phyloP scores from a whole-genome alignment of 2,113 vertebrate species.

The Myodes glareolus region DNA sequence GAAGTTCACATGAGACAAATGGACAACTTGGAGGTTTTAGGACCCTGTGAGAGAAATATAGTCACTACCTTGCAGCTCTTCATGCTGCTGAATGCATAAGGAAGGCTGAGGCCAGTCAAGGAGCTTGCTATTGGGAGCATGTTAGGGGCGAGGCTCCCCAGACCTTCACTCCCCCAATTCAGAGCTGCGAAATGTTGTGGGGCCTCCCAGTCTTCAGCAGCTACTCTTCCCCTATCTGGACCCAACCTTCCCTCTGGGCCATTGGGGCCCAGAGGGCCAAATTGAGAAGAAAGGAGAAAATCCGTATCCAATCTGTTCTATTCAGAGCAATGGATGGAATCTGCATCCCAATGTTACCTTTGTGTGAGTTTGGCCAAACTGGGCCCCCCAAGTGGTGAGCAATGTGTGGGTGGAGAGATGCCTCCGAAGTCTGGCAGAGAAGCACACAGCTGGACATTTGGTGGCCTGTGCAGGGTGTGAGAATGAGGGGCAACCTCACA shows the following conservation, averaged over 20 bases:
- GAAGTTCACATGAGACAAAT: neutral
- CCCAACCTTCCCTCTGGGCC: slow-evolving; percentile 57
- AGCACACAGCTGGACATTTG: slow-evolving; percentile 67
- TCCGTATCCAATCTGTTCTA: slow-evolving; percentile 79
- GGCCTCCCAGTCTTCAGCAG: neutral
- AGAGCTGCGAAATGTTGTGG: neutral
- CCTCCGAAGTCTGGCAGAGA: slow-evolving; percentile 60
- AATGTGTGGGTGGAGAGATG: slow-evolving; percentile 80
- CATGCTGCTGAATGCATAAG: neutral
- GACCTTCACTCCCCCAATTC: neutral
- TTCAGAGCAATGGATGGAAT: slow-evolving; percentile 76
- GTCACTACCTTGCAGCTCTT: neutral
- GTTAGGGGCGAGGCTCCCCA: neutral
- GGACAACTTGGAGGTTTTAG: neutral
- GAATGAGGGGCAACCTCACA: neutral
- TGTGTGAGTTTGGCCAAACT: slow-evolving; percentile 69
- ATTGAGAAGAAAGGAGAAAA: slow-evolving; percentile 82
- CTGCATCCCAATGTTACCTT: slow-evolving; percentile 85
- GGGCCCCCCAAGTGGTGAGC: slow-evolving; percentile 81
- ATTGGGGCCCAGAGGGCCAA: slow-evolving; percentile 59
- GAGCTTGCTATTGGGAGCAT: neutral
- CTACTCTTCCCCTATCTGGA: slow-evolving; percentile 36
- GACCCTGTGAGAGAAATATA: neutral
- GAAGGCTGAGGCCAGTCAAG: neutral
- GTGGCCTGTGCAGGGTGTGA: neutral